Evolutionary conservation across 2,797 vertebrate genomes (phyloP), one percentile per base, ranked within the genome.

Genomic region (Philypnodon macrostomus): DNA sequence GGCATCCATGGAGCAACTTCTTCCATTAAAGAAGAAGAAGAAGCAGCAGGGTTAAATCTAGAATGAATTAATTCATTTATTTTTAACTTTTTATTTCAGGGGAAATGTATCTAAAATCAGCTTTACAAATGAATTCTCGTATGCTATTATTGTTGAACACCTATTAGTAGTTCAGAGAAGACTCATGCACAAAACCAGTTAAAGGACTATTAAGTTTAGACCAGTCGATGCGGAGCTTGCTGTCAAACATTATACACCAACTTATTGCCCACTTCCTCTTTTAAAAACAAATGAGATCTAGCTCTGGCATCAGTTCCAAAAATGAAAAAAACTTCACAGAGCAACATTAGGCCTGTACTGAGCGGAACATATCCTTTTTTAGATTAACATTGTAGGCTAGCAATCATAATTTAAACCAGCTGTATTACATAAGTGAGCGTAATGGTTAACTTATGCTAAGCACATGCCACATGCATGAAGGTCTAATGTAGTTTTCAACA

Each of bases 361-460:
- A 9, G 14, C n/a, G 23, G 46, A 48, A 32, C 29, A 21, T 17
- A 7, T 44, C 2, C 13, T 24, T 12, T 40, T 9, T 40, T 24
- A 7, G 2, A 26, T 26, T 16, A 12, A 17, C 40, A 29, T 42
- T 16, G 24, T 5, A 13, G 6, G 26, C 8, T 4, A 29, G 27
- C 27, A 29, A 10, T n/a, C 4, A 3, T 12, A 12, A 17, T 30
- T 16, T 27, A 21, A 10, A 13, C 23, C 38, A 21, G 18, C 15
- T 35, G 0, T 18, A 27, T 35, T 14, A 23, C 17, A 3, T 16
- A 34, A 26, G 14, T 14, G 24, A 3, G 44, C 16, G 17, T 39
- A 44, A 33, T 53, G 15, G 31, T 60, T 18, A 14, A 51, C 54
- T 40, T 11, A 19, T 54, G 57, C 32, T 45, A 19, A 13, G 47